These are phyloP conservation scores for Zalophus californianus DNA, from an alignment of 2,797 vertebrate genomes.

Conservation along the genomic window DNA sequence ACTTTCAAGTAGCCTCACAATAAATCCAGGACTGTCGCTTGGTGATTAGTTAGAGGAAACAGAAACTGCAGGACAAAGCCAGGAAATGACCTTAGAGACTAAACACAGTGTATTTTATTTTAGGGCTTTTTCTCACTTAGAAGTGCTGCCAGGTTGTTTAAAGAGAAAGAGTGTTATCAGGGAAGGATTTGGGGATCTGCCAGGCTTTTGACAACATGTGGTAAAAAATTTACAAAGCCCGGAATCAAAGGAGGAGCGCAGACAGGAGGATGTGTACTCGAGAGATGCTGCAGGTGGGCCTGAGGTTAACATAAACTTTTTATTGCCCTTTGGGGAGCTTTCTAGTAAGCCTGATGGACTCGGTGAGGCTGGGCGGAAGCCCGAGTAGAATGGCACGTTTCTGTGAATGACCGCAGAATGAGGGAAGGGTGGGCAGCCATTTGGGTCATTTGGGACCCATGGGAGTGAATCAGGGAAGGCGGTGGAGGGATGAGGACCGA, in stretches of 20 bases:
- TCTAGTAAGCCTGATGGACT: constrained; percentile 47
- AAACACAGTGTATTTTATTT: constrained; percentile 81
- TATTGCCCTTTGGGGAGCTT: constrained; percentile 71
- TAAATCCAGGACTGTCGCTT: constrained; percentile 75
- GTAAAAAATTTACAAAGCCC: constrained; percentile 83
- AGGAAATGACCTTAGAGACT: constrained; percentile 84
- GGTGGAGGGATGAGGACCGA: background rate
- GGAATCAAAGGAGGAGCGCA: constrained; percentile 76
- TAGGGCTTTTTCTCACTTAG: constrained; percentile 83
- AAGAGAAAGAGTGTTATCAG: constrained; percentile 77
- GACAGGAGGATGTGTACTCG: constrained; percentile 70
- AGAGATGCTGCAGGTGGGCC: constrained; percentile 74
- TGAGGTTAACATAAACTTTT: constrained; percentile 56
- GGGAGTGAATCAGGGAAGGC: background rate
- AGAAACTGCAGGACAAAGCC: constrained; percentile 83
- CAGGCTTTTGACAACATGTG: constrained; percentile 81
- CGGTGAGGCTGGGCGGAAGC: background rate
- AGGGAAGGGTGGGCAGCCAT: constrained; percentile 14
- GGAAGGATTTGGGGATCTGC: constrained; percentile 80
- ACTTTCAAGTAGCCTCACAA: constrained; percentile 78
- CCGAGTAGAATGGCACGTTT: background rate
- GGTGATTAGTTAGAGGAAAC: constrained; percentile 83
- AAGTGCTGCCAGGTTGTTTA: constrained; percentile 83
- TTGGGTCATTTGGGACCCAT: constrained; percentile 33
- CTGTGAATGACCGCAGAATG: constrained; percentile 29